Percentiles rank a stretch among this genome's conserved stretches.
Evolutionary conservation across 53 echinoderm and acorn worm genomes (phyloP).

Genomic region (Paracentrotus lividus): DNA sequence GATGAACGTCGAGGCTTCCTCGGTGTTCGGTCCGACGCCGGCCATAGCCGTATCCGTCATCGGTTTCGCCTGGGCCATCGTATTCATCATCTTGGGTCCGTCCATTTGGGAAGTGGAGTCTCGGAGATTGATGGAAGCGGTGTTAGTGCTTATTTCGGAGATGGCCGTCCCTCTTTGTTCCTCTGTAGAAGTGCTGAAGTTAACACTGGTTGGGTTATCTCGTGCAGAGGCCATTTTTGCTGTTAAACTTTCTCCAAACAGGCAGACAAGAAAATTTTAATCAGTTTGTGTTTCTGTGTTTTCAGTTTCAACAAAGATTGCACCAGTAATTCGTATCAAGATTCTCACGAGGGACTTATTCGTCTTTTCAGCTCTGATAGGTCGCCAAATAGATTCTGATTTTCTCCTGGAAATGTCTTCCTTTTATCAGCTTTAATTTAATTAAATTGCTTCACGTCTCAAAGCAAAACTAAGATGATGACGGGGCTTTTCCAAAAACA

Average conservation of each 20-base stretch:
- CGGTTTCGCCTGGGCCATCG: constrained; percentile 65
- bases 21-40: constrained; percentile 5
- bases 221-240: constrained; percentile 31
- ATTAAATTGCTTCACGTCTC: not conserved
- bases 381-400: not conserved
- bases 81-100: constrained; percentile 15
- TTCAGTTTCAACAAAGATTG: too few species aligned
- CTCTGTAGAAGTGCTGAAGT: not conserved
- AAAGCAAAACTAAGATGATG: not conserved
- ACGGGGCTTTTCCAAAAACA: constrained; percentile 23
- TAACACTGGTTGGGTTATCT: not conserved
- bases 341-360: not conserved
- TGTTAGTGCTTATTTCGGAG: constrained; percentile 56
- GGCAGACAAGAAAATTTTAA: not conserved
- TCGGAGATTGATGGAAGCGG: constrained; percentile 32
- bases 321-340: not conserved
- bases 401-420: not conserved
- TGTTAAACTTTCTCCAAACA: not conserved
- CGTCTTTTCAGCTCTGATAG: not conserved
- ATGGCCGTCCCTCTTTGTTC: constrained; percentile 26
- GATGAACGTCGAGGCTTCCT: constrained; percentile 45
- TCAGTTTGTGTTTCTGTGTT: not conserved
- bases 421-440: constrained; percentile 17
- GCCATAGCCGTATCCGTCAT: constrained; percentile 61
- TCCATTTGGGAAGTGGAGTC: constrained; percentile 60